phyloP scores from a whole-genome alignment of 2,888 invertebrate genomes.

The Malthinus seriepunctatus region DNA sequence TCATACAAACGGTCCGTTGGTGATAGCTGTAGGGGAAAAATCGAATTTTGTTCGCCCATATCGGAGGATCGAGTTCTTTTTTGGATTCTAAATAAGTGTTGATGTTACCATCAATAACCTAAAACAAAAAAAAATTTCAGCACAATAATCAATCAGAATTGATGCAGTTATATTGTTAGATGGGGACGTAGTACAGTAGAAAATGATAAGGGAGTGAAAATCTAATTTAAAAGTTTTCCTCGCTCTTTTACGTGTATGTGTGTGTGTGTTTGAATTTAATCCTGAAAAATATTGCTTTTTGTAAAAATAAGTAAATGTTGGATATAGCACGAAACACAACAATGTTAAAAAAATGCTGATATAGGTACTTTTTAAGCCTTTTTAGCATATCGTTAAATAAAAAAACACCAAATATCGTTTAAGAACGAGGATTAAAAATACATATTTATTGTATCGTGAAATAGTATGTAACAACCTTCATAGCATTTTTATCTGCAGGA shows the following conservation, averaged over 20 bases:
- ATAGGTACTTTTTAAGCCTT: conserved; percentile 9
- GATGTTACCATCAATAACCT: conserved; percentile 83
- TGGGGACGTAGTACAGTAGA: too few species aligned
- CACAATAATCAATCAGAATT: background rate
- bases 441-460: conserved; percentile 24
- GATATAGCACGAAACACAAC: too few species aligned
- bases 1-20: conserved; percentile 86
- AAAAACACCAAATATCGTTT: conserved; percentile 15
- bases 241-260: too few species aligned
- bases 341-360: too few species aligned
- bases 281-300: too few species aligned
- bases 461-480: conserved; percentile 26
- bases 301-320: too few species aligned
- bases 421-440: conserved; percentile 15
- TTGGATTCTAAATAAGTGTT: conserved; percentile 84
- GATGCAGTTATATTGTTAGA: too few species aligned
- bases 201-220: too few species aligned
- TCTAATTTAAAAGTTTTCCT: too few species aligned
- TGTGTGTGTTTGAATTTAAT: too few species aligned
- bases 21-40: conserved; percentile 86
- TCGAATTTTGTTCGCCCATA: conserved; percentile 83
- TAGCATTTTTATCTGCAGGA: conserved; percentile 34
- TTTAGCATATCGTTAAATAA: background rate
- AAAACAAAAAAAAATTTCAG: conserved; percentile 39
- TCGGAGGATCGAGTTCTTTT: conserved; percentile 76